These are phyloP conservation scores for Drosophila quadrilineata DNA, from an alignment of 1,140 invertebrate genomes.

Conservation along the genomic window DNA sequence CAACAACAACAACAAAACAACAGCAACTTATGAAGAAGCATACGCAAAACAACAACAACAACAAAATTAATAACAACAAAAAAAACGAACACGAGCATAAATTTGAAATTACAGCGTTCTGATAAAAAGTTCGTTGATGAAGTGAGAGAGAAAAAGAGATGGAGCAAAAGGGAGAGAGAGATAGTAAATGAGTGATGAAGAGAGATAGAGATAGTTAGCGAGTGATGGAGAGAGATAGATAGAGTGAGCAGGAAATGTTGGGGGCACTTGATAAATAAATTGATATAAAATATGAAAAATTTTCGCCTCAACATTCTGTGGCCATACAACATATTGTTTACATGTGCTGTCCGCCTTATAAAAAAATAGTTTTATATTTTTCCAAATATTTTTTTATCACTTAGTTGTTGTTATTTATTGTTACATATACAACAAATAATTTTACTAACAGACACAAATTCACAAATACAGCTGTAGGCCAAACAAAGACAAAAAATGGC, in stretches of 20 bases:
- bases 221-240: not conserved
- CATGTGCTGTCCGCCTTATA: slow-evolving; percentile 28
- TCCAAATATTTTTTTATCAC: slow-evolving; percentile 1
- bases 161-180: not conserved
- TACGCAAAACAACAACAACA: too few relatives aligned
- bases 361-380: slow-evolving; percentile 10
- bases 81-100: slow-evolving; percentile 36
- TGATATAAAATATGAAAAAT: slow-evolving; percentile 48
- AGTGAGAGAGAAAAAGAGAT: not conserved
- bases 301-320: slow-evolving; percentile 33
- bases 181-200: not conserved
- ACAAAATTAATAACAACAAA: too few relatives aligned
- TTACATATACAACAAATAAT: slow-evolving; percentile 14
- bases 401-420: slow-evolving; percentile 20
- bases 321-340: slow-evolving; percentile 44
- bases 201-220: too few relatives aligned
- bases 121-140: slow-evolving; percentile 23
- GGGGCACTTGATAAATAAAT: slow-evolving; percentile 61
- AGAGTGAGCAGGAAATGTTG: slow-evolving; percentile 24
- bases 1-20: too few relatives aligned
- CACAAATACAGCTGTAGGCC: slow-evolving; percentile 18
- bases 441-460: not conserved
- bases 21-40: slow-evolving; percentile 5
- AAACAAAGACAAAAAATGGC: too few relatives aligned
- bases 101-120: slow-evolving; percentile 40